Percentiles rank a stretch among this genome's conserved stretches.
Conservation (phyloP, 2,797 vertebrate genomes). For the Synanceia verrucosa region DNA sequence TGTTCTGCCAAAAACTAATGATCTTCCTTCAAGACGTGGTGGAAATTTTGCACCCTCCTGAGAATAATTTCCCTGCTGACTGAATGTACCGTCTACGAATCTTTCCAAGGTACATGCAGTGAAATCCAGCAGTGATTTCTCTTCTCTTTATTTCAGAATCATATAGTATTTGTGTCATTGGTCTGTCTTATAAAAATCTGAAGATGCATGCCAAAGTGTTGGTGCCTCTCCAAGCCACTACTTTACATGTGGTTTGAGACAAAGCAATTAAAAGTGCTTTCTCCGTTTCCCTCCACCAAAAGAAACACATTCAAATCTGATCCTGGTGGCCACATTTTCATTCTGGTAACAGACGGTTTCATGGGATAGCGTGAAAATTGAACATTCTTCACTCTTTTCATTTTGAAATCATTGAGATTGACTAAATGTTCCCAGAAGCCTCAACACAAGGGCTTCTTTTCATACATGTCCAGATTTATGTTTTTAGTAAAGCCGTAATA, state of each 20-base stretch:
- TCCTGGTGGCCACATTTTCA: conserved; percentile 45
- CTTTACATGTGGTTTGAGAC: conserved; percentile 44
- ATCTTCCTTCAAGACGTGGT: conserved; percentile 5
- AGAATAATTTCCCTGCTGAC: neutral
- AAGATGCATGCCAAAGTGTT: conserved; percentile 18
- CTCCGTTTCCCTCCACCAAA: conserved; percentile 32
- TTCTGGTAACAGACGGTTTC: conserved; percentile 43
- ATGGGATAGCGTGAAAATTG: conserved; percentile 47
- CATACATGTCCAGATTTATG: conserved; percentile 22
- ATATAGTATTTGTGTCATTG: neutral
- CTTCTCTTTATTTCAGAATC: neutral
- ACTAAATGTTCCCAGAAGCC: conserved; percentile 45
- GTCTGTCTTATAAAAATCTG: conserved; percentile 5
- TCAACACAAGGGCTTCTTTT: conserved; percentile 22
- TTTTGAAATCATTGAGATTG: conserved; percentile 50
- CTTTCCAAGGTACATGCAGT: neutral
- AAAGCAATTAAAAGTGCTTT: conserved; percentile 55
- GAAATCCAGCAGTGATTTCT: neutral
- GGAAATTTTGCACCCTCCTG: conserved; percentile 12
- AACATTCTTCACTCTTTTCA: conserved; percentile 40
- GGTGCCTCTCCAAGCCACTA: conserved; percentile 34
- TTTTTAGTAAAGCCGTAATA: conserved; percentile 35
- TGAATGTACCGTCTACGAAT: neutral
- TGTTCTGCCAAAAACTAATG: conserved; percentile 33
- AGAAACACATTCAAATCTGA: conserved; percentile 42